Evolutionary conservation across 2,888 invertebrate genomes (phyloP).

Genomic region (Drosophila kanekoi): DNA sequence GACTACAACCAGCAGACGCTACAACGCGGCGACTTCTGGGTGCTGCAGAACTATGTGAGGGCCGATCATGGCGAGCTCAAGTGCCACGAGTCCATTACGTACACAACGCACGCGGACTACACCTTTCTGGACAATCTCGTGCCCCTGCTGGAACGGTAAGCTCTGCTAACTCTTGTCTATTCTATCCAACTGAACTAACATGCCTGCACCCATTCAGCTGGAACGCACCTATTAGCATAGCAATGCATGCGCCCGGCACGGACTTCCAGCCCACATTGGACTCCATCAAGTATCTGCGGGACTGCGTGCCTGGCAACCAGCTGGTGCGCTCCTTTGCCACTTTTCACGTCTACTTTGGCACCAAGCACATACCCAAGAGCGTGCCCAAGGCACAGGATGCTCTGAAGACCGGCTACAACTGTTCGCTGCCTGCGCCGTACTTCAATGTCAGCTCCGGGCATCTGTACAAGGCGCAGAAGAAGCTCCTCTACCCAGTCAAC

Average conservation of each 20-base stretch:
- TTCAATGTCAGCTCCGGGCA: slow-evolving; percentile 88
- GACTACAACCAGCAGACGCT: slow-evolving; percentile 87
- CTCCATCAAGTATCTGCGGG: slow-evolving; percentile 92
- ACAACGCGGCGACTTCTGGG: slow-evolving; percentile 94
- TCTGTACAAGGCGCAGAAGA: slow-evolving; percentile 92
- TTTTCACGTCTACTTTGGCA: slow-evolving; percentile 95
- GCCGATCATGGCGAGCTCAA: slow-evolving; percentile 89
- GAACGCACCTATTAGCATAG: slow-evolving; percentile 94
- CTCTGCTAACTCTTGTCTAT: neutral
- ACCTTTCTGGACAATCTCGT: slow-evolving; percentile 95
- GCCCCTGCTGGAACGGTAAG: slow-evolving; percentile 91
- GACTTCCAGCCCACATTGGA: slow-evolving; percentile 92
- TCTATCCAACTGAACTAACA: neutral
- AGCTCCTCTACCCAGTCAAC: slow-evolving; percentile 94
- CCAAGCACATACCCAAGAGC: slow-evolving; percentile 92
- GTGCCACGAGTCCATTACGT: slow-evolving; percentile 95
- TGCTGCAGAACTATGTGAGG: slow-evolving; percentile 93
- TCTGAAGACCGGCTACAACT: slow-evolving; percentile 89
- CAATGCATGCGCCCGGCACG: slow-evolving; percentile 94
- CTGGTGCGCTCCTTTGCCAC: slow-evolving; percentile 92
- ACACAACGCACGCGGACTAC: slow-evolving; percentile 96
- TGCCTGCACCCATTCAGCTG: slow-evolving; percentile 86
- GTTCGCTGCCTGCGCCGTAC: slow-evolving; percentile 90
- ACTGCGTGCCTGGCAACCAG: slow-evolving; percentile 89
- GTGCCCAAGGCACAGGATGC: slow-evolving; percentile 89